Base-by-base conservation (phyloP, 2,797 vertebrate species). In the Girardinus metallicus region DNA sequence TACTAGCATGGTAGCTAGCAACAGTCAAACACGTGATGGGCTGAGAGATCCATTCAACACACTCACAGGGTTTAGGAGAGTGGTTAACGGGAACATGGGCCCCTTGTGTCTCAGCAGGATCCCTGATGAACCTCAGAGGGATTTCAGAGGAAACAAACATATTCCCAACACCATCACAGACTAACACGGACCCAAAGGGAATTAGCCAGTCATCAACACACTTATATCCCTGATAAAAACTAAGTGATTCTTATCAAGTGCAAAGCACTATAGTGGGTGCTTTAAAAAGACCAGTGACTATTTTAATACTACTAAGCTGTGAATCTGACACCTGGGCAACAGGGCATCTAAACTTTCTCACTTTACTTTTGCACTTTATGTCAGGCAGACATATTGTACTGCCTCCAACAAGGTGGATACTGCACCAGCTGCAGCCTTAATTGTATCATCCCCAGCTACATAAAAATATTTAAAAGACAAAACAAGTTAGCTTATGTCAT, bases 81-180 rank as follows among this genome's bases (percentile, higher is more conserved):
- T 12, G 44, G 46, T 44, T 51, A 43, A 55, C 29, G 62, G 16
- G 53, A 85, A 9, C 43, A 87, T 51, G 80, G 39, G 23, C n/a
- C 39, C 72, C 18, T 15, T 0, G 18, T 13, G 6, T 86, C 57
- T 83, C 43, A 83, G 77, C 83, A 78, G 79, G 92, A 92, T 88
- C 86, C 76, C n/a, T 83, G 85, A 90, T 88, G 78, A 91, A 85
- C 78, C 91, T 79, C 89, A 18, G 73, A 89, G 83, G 91, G 91
- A 91, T 86, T 87, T 76, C 80, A 78, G 80, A 91, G 93, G 90
- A 93, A 90, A 80, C 43, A 71, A 81, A 47, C 49, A 39, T 87
- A 88, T 89, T 88, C 88, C 87, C 91, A 91, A 73, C 55, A 10
- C 49, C 47, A 79, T 60, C 43, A 81, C 75, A 80, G 64, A 88